These are phyloP conservation scores for Linnaemya vulpina DNA, from an alignment of 2,888 invertebrate genomes.

Conservation along the genomic window DNA sequence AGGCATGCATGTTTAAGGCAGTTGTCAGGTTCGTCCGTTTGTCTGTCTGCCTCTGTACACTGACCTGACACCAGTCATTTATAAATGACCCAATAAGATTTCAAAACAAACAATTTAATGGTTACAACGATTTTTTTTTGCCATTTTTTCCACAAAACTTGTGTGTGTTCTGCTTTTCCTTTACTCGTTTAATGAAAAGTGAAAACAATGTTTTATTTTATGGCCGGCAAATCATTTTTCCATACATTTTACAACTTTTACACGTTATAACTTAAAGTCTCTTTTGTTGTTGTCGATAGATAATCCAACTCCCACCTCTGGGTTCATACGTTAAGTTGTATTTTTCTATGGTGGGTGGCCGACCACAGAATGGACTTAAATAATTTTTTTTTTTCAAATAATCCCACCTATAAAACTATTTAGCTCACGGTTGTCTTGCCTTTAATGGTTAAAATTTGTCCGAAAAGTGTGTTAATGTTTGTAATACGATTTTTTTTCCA, in stretches of 20 bases:
- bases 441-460: conserved; percentile 8
- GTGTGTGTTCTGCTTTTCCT: not conserved
- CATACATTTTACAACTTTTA: conserved; percentile 7
- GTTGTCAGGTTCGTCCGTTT: not conserved
- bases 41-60: not conserved
- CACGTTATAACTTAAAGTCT: conserved; percentile 39
- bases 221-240: conserved; percentile 1
- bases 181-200: conserved; percentile 59
- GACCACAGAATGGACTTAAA: no score
- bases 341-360: no score
- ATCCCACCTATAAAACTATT: conserved; percentile 64
- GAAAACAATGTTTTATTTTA: conserved; percentile 65
- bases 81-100: conserved; percentile 70
- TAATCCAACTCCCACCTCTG: conserved; percentile 59
- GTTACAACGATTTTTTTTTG: conserved; percentile 44
- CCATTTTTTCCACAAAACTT: conserved; percentile 12
- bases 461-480: conserved; percentile 14
- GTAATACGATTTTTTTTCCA: not conserved
- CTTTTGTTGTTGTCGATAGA: conserved; percentile 16
- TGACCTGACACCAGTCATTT: conserved; percentile 50
- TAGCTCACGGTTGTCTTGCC: conserved; percentile 56
- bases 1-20: not conserved
- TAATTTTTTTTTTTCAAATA: conserved; percentile 27
- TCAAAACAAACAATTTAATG: conserved; percentile 59
- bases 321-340: conserved; percentile 19